Percentiles rank a stretch among this genome's conserved stretches.
Evolutionary conservation across 2,888 invertebrate genomes (phyloP).

Genomic region (Palloptera scutellata): DNA sequence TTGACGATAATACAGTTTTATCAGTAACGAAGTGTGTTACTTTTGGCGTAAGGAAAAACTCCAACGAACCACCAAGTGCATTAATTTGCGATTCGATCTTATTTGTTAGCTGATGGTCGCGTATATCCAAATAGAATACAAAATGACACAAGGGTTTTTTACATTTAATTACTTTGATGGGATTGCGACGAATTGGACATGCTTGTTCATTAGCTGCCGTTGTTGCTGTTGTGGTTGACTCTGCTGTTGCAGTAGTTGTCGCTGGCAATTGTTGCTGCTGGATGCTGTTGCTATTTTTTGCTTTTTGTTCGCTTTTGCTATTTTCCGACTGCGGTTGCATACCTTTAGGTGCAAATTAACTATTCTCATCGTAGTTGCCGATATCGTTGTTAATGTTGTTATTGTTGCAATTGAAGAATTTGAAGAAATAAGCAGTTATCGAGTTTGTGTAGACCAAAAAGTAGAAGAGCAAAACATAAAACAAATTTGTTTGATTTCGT

Average conservation of each 20-base stretch:
- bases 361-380: conserved; percentile 41
- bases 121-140: conserved; percentile 79
- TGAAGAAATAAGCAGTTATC: background rate
- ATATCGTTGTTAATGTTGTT: conserved; percentile 33
- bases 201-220: conserved; percentile 27
- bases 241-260: conserved; percentile 34
- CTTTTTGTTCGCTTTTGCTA: conserved; percentile 59
- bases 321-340: conserved; percentile 65
- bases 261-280: conserved; percentile 41
- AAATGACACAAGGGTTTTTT: conserved; percentile 71
- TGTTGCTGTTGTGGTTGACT: conserved; percentile 33
- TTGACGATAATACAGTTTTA: conserved; percentile 42
- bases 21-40: conserved; percentile 64
- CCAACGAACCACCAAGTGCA: conserved; percentile 71
- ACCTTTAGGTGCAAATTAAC: conserved; percentile 63
- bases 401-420: conserved; percentile 24
- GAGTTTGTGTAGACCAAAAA: conserved; percentile 33
- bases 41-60: conserved; percentile 61
- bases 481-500: conserved; percentile 32
- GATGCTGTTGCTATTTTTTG: conserved; percentile 46
- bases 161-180: conserved; percentile 64
- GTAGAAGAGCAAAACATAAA: conserved; percentile 39
- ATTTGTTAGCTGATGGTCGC: conserved; percentile 72
- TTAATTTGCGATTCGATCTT: conserved; percentile 75
- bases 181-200: conserved; percentile 36